Percentiles rank a stretch among this genome's conserved stretches.
Evolutionary conservation across 2,888 invertebrate genomes (phyloP).

Genomic region (Drosophila prostipennis): DNA sequence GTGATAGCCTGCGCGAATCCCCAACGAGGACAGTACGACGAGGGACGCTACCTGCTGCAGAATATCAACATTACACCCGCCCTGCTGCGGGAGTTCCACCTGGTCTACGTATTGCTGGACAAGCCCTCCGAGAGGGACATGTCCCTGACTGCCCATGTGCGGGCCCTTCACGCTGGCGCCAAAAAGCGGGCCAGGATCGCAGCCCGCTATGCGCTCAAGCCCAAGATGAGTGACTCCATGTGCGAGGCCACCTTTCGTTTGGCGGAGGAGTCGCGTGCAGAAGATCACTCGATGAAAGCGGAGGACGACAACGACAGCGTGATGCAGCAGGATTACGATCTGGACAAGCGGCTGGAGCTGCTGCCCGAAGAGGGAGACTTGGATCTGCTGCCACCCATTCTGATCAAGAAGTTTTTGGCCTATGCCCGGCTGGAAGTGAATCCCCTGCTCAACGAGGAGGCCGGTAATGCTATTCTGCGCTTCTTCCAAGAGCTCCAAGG

Average conservation of each 20-base stretch:
- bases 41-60: slow-evolving; percentile 93
- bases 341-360: slow-evolving; percentile 70
- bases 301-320: slow-evolving; percentile 64
- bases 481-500: slow-evolving; percentile 93
- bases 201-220: slow-evolving; percentile 81
- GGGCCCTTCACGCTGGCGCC: slow-evolving; percentile 89
- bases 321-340: slow-evolving; percentile 81
- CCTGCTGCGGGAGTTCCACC: slow-evolving; percentile 95
- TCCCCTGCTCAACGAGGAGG: slow-evolving; percentile 90
- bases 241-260: slow-evolving; percentile 39
- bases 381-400: slow-evolving; percentile 89
- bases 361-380: slow-evolving; percentile 86
- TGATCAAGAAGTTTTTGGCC: slow-evolving; percentile 95
- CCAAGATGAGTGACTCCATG: slow-evolving; percentile 82
- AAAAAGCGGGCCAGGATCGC: slow-evolving; percentile 74
- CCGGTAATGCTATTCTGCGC: slow-evolving; percentile 88
- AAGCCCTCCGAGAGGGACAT: slow-evolving; percentile 86
- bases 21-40: slow-evolving; percentile 93
- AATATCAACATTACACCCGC: slow-evolving; percentile 95
- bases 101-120: slow-evolving; percentile 95
- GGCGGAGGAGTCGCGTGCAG: background rate
- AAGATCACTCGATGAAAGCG: background rate
- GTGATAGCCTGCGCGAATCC: slow-evolving; percentile 98
- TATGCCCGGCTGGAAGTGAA: slow-evolving; percentile 95
- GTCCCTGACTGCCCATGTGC: slow-evolving; percentile 87